Evolutionary conservation across 2,797 vertebrate species (phyloP), one percentile per base, ranked within the genome.

Genomic region (Pyrocephalus nanus): DNA sequence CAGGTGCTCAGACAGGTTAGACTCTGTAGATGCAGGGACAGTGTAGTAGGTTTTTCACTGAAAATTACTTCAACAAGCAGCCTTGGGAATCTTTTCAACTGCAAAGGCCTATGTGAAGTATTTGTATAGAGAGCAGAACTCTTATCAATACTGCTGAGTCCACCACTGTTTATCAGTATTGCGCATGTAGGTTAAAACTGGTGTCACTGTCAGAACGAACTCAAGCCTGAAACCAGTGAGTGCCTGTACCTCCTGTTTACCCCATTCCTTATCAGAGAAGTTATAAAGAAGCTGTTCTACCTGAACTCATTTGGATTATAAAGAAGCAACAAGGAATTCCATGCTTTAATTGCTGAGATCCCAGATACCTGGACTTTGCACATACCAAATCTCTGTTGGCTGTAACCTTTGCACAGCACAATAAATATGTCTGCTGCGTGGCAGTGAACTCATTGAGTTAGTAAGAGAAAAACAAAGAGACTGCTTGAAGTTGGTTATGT

Each of bases 321-420:
- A 75, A 86, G 88, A 90, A 82, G 85, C 67, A 84, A 65, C 87
- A 86, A 96, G 94, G 96, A 97, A 96, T 58, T 45, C 61, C 34
- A 34, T 45, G 75, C 86, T 93, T 97, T 94, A 91, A 95, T 97
- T 96, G 93, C 93, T 96, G 96, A 93, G 92, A 95, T 93, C 76
- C 83, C 86, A 96, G 91, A 97, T 96, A 96, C 62, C 38, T 95
- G 97, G 96, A 99, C 98, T 98, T 98, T 98, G 97, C 78, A 91
- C 97, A 13, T 84, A 92, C 93, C 95, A 96, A 96, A 96, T 98
- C 93, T 98, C 81, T 97, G 97, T 97, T 98, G 98, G 95, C 97
- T 92, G 69, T 92, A 98, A 98, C 98, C 98, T 99, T 99, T 98
- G 98, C 85, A 97, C 98, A 19, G 90, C 91, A 88, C 95, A 96